Evolutionary conservation across 2,797 vertebrate species (phyloP), one percentile per base, ranked within the genome.

Genomic region (Rhabdomys pumilio): DNA sequence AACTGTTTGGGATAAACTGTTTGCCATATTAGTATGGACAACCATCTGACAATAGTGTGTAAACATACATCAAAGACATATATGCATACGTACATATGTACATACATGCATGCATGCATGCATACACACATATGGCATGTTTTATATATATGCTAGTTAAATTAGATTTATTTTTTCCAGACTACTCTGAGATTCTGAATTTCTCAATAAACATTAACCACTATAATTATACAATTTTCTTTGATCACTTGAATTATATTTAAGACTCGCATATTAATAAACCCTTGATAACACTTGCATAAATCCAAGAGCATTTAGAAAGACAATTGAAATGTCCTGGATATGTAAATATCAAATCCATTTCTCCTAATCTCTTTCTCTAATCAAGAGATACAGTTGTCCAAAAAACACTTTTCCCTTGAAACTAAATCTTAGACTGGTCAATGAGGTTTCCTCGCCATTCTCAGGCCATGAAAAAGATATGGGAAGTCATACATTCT

Each of bases 281-380:
- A 91, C 38, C 63, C 53, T 77, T 73, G 95, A 55, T 82, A 93
- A 93, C 91, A 88, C 11, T 81, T 93, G 89, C 34, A 55, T 91
- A 87, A 53, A 69, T 76, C 65, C 10, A 47, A 90, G 72, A 85
- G 69, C 53, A 59, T 55, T 90, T 85, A 93, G 77, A 90, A 90
- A 79, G 72, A 84, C 4, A 6, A 14, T 50, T 50, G 31, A 38
- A 90, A 92, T 5, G 1, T 26, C 15, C 50, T 81, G 24, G 12
- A 31, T 85, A 12, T 73, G 14, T 84, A 76, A 59, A 67, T 67
- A 84, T n/a, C 65, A 26, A 65, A 59, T 80, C 76, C 31, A 41
- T 90, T 94, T 82, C 26, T 73, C 63, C 89, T 92, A 41, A 83
- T 77, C 55, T 26, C 24, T 81, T 86, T 34, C 29, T 91, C 57